These are phyloP conservation scores for Tyrannus savana DNA, from an alignment of 2,113 vertebrate species.

Conservation along the genomic window DNA sequence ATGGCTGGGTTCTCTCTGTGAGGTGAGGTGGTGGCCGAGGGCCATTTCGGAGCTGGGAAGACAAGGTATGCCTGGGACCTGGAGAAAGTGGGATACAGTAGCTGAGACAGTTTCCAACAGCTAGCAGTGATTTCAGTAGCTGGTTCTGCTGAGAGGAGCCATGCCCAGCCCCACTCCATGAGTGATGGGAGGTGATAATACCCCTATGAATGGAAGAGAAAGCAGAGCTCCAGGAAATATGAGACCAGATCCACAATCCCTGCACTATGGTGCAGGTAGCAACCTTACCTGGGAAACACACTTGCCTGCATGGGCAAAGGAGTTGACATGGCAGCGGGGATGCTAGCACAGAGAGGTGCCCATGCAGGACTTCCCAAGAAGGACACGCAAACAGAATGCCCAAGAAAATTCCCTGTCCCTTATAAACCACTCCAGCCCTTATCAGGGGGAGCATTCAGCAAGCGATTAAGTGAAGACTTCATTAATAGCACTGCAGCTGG, in stretches of 20 bases:
- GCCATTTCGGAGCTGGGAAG: rapidly evolving
- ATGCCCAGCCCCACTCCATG: not conserved
- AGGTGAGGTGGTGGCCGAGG: not conserved
- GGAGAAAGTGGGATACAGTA: not conserved
- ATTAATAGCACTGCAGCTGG: conserved; percentile 56
- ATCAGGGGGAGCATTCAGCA: conserved; percentile 14
- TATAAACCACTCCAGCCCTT: not conserved
- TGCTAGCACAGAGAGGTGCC: not conserved
- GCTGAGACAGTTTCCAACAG: not conserved
- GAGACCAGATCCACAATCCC: not conserved
- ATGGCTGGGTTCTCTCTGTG: not conserved
- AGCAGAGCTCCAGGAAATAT: not conserved
- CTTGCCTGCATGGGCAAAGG: rapidly evolving
- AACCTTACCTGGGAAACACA: not conserved
- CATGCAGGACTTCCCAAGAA: not conserved
- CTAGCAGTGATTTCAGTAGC: not conserved
- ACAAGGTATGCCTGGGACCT: not conserved
- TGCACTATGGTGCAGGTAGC: not conserved
- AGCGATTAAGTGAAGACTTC: conserved; percentile 41
- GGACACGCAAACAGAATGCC: not conserved
- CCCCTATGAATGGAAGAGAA: not conserved
- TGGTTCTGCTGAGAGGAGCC: not conserved
- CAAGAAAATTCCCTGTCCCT: not conserved
- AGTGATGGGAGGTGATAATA: not conserved
- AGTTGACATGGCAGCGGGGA: rapidly evolving